Evolutionary conservation across 2,113 vertebrate species (phyloP), one percentile per base, ranked within the genome.

Genomic region (Physeter macrocephalus): DNA sequence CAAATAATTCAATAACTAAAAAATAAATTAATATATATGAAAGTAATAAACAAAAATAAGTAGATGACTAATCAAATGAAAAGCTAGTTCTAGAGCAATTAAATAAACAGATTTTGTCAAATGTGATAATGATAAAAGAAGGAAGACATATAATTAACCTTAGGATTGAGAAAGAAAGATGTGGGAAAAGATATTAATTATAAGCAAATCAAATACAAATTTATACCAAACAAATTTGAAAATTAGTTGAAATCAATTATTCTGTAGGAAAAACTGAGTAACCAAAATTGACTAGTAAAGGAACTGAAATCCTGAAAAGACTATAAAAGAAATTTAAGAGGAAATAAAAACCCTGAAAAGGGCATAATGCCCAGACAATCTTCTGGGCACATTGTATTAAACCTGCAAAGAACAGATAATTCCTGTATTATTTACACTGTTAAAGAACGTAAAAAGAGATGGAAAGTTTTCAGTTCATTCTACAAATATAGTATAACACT

Each of bases 221-320:
- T 75, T 92, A 71, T 64, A 62, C 15, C 57, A 98, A 96, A 93
- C 31, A 94, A 92, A 92, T 78, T 64, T 71, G 12, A 95, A 90
- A 97, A 85, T 83, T 69, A 49, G 3, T 94, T 97, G 78, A 88
- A 96, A 89, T 62, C 54, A 17, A 90, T 54, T 74, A 94, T 83
- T 93, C 90, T 90, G 54, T 92, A 93, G 80, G 69, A 88, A 96
- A 94, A 96, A 84, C 52, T 89, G 34, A 89, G n/a, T 91, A 88
- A 87, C 21, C 59, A 93, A 96, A 97, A 71, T 77, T 94, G 87
- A 96, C 82, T 91, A 29, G 80, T 75, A 87, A 96, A 81, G 39
- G 43, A 96, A 84, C 8, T 96, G 34, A 97, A 75, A 64, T 52
- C 25, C 77, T 93, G 62, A 75, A 82, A 96, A 94, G 59, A 62